phyloP scores from a whole-genome alignment of 2,113 vertebrate species.

The Oreamnos americanus region DNA sequence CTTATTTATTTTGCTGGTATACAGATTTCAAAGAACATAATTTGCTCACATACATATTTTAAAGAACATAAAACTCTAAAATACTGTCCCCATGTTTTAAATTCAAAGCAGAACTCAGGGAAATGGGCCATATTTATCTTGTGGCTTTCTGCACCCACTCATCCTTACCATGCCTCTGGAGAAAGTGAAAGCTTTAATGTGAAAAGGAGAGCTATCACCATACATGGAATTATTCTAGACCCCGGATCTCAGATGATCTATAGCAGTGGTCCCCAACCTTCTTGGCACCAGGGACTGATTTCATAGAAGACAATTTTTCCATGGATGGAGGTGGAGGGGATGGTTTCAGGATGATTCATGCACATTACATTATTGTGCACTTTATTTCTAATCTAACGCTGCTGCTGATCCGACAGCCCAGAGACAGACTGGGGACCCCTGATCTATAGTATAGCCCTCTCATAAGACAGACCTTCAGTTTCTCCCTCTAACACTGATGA shows the following conservation, averaged over 20 bases:
- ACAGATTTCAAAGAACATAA: background rate
- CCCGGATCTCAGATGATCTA: background rate
- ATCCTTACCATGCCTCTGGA: background rate
- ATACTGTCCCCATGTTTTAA: background rate
- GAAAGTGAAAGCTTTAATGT: background rate
- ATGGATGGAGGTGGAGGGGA: background rate
- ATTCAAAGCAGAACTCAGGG: background rate
- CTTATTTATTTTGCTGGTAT: background rate
- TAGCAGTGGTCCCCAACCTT: background rate
- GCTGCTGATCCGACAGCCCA: background rate
- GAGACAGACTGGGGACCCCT: background rate
- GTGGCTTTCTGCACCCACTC: background rate
- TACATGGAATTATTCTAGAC: background rate
- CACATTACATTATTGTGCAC: background rate
- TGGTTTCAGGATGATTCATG: background rate
- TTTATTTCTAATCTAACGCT: background rate
- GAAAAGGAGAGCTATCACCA: background rate
- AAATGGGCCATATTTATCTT: background rate
- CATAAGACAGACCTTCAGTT: background rate
- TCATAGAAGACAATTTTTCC: background rate
- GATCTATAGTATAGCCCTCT: background rate
- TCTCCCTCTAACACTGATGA: background rate
- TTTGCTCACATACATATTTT: background rate
- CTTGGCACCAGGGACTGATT: background rate
- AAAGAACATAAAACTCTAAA: background rate